A percentile compares a stretch with the other conserved stretches of the same genome.
Conservation (phyloP, 1,140 invertebrate species). For the Tenebrio molitor region DNA sequence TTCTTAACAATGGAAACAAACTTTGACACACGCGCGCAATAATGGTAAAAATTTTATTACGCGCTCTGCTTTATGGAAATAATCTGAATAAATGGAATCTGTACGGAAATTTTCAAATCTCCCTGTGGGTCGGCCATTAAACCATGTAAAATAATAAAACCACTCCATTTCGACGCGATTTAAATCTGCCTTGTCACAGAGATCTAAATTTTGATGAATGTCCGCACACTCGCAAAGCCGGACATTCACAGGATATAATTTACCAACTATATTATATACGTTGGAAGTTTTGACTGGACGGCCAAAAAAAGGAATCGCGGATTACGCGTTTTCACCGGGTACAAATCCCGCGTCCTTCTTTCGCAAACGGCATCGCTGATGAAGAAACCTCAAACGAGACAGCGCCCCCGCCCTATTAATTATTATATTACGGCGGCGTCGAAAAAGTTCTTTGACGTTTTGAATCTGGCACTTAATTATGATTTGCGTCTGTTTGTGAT, state of each 20-base stretch:
- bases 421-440: conserved; percentile 8
- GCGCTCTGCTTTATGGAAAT: background rate
- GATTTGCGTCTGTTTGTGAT: conserved; percentile 34
- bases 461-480: conserved; percentile 27
- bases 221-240: background rate
- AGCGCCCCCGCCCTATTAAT: conserved; percentile 1
- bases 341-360: no score
- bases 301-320: background rate
- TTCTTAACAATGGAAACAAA: no score
- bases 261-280: background rate
- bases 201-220: conserved; percentile 11
- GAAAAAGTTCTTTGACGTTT: conserved; percentile 12
- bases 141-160: conserved; percentile 11
- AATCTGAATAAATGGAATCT: conserved; percentile 6
- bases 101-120: background rate
- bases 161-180: conserved; percentile 10
- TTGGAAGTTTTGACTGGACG: background rate
- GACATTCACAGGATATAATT: conserved; percentile 1
- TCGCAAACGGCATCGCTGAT: conserved; percentile 13
- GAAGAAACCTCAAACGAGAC: conserved; percentile 7
- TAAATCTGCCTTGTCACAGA: background rate
- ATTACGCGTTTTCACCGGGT: no score
- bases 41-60: background rate
- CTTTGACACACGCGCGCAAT: background rate
- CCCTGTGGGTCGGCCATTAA: conserved; percentile 1